A percentile compares a stretch with the other conserved stretches of the same genome.
phyloP scores from a whole-genome alignment of 2,888 invertebrate genomes.

The Drosophila conformis region DNA sequence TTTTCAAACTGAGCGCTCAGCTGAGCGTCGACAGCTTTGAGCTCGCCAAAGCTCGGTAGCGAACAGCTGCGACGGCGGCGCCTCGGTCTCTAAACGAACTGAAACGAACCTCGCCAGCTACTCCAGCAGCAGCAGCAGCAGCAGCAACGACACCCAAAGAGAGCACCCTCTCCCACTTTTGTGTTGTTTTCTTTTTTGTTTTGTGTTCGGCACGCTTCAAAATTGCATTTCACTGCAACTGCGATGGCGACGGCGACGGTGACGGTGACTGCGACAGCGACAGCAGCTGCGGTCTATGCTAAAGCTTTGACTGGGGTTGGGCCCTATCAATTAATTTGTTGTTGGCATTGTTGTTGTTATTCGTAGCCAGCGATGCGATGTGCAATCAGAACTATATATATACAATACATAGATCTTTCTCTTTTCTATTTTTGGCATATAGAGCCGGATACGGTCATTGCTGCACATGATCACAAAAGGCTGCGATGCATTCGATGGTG shows the following conservation, averaged over 20 bases:
- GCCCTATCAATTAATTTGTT: slow-evolving; percentile 58
- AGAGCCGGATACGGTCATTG: slow-evolving; percentile 44
- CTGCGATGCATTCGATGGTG: slow-evolving; percentile 28
- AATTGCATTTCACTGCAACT: slow-evolving; percentile 53
- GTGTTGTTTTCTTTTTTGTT: slow-evolving; percentile 2
- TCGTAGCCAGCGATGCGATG: slow-evolving; percentile 46
- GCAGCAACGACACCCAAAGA: slow-evolving; percentile 36
- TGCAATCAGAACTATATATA: slow-evolving; percentile 44
- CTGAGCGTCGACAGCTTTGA: slow-evolving; percentile 53
- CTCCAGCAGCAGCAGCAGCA: slow-evolving; percentile 31
- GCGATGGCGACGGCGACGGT: slow-evolving; percentile 1
- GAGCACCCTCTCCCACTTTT: slow-evolving; percentile 26
- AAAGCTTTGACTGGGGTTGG: slow-evolving; percentile 32
- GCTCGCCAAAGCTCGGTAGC: slow-evolving; percentile 56
- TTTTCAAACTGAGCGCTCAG: slow-evolving; percentile 78
- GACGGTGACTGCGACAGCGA: not conserved
- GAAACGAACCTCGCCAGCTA: slow-evolving; percentile 33
- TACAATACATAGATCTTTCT: slow-evolving; percentile 14
- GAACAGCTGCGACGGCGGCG: slow-evolving; percentile 39
- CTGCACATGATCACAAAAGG: slow-evolving; percentile 10
- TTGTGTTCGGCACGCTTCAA: slow-evolving; percentile 46
- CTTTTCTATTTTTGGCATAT: slow-evolving; percentile 13
- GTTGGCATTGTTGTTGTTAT: slow-evolving; percentile 31
- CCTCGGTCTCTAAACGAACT: slow-evolving; percentile 37
- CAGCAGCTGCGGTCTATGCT: slow-evolving; percentile 7